A percentile compares a stretch with the other conserved stretches of the same genome.
Conservation (phyloP, 2,113 vertebrate species). For the Cyprinodon variegatus region DNA sequence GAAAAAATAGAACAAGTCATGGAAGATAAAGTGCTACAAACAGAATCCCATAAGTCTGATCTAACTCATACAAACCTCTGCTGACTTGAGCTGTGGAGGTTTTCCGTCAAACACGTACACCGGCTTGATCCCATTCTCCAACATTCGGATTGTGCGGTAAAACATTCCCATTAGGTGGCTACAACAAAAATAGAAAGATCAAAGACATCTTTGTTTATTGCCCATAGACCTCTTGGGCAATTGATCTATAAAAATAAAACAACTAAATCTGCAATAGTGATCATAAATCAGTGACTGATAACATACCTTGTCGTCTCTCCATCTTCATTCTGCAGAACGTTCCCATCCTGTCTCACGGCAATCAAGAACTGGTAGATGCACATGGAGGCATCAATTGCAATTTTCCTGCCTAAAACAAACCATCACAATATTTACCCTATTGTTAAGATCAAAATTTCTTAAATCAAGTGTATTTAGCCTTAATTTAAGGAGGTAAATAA, state of each 20-base stretch:
- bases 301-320: conserved; percentile 92
- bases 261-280: background rate
- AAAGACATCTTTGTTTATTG: background rate
- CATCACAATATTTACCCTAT: background rate
- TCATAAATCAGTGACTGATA: background rate
- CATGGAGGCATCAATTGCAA: conserved; percentile 97
- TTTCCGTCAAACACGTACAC: conserved; percentile 97
- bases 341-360: conserved; percentile 93
- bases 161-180: conserved; percentile 98
- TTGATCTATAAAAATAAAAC: background rate
- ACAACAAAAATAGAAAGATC: background rate
- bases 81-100: conserved; percentile 90
- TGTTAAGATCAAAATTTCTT: background rate
- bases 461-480: no score
- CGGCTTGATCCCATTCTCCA: conserved; percentile 94
- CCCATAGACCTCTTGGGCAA: background rate
- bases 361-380: conserved; percentile 99
- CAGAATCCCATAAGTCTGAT: background rate
- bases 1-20: background rate
- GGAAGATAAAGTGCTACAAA: background rate
- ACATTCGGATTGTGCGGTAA: conserved; percentile 96
- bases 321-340: conserved; percentile 90
- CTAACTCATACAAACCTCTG: conserved; percentile 82
- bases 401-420: conserved; percentile 83
- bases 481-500: no score